phyloP scores from a whole-genome alignment of 2,888 invertebrate genomes.

The Cyaniris semiargus region DNA sequence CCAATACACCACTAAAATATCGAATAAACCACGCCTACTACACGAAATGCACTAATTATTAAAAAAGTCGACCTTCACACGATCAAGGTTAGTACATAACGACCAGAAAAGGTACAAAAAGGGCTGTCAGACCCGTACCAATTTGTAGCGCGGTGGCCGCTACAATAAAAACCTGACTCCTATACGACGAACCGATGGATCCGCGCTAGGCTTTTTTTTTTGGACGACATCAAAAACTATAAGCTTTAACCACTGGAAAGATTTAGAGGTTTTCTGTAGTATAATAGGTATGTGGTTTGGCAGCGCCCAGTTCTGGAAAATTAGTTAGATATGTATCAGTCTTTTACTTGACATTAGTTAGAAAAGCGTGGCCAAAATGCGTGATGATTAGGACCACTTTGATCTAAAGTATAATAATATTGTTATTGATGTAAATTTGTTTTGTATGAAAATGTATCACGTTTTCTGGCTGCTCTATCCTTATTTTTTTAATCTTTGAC shows the following conservation, averaged over 20 bases:
- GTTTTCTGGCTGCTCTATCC: too few relatives aligned
- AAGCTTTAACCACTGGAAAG: not conserved
- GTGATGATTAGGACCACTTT: too few relatives aligned
- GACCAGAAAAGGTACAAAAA: slow-evolving; percentile 51
- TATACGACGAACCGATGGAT: not conserved
- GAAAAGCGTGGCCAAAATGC: not conserved
- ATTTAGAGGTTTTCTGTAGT: not conserved
- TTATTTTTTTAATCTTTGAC: not conserved
- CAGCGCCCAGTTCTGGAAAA: too few relatives aligned
- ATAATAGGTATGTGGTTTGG: not conserved
- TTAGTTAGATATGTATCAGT: too few relatives aligned
- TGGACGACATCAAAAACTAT: not conserved
- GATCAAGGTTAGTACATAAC: slow-evolving; percentile 56
- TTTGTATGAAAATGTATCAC: too few relatives aligned
- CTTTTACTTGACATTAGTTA: too few relatives aligned
- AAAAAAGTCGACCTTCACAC: slow-evolving; percentile 46
- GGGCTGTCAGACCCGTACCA: slow-evolving; percentile 59
- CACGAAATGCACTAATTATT: slow-evolving; percentile 15
- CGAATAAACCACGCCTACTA: not conserved
- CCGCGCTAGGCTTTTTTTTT: not conserved
- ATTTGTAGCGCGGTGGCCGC: slow-evolving; percentile 58
- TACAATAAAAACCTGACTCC: slow-evolving; percentile 51
- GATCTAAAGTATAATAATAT: too few relatives aligned
- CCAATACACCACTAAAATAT: not conserved
- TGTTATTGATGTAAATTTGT: too few relatives aligned